phyloP scores from a whole-genome alignment of 2,888 invertebrate species.

The Heliconius hortense region DNA sequence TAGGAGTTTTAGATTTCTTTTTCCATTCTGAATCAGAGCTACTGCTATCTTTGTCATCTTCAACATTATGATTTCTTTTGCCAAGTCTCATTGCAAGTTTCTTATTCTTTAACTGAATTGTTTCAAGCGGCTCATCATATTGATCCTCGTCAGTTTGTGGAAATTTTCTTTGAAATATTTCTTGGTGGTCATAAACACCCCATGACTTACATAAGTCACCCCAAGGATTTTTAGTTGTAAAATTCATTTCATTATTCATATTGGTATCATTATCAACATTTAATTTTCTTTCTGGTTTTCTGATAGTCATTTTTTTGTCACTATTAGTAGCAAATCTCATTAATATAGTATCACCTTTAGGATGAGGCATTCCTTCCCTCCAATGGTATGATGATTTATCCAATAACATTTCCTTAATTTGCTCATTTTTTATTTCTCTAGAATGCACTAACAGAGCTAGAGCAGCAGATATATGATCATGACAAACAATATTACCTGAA shows the following conservation, averaged over 20 bases:
- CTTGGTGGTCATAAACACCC: slow-evolving; percentile 85
- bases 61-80: slow-evolving; percentile 58
- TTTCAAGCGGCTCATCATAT: slow-evolving; percentile 50
- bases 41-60: slow-evolving; percentile 67
- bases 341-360: slow-evolving; percentile 86
- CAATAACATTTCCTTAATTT: slow-evolving; percentile 63
- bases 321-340: slow-evolving; percentile 88
- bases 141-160: slow-evolving; percentile 59
- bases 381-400: slow-evolving; percentile 86
- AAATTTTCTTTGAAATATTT: slow-evolving; percentile 70
- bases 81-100: slow-evolving; percentile 70
- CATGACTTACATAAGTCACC: slow-evolving; percentile 86
- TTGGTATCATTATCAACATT: slow-evolving; percentile 54
- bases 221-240: slow-evolving; percentile 85
- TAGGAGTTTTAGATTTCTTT: slow-evolving; percentile 84
- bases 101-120: slow-evolving; percentile 64
- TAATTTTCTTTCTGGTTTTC: slow-evolving; percentile 56
- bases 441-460: slow-evolving; percentile 83
- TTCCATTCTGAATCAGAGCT: slow-evolving; percentile 82
- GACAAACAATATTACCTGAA: slow-evolving; percentile 85
- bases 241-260: slow-evolving; percentile 54
- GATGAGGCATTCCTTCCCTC: slow-evolving; percentile 86
- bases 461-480: slow-evolving; percentile 82
- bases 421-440: slow-evolving; percentile 69
- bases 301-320: slow-evolving; percentile 86